These are phyloP conservation scores for Poeciliopsis prolifica DNA, from an alignment of 2,113 vertebrate genomes.

Conservation along the genomic window DNA sequence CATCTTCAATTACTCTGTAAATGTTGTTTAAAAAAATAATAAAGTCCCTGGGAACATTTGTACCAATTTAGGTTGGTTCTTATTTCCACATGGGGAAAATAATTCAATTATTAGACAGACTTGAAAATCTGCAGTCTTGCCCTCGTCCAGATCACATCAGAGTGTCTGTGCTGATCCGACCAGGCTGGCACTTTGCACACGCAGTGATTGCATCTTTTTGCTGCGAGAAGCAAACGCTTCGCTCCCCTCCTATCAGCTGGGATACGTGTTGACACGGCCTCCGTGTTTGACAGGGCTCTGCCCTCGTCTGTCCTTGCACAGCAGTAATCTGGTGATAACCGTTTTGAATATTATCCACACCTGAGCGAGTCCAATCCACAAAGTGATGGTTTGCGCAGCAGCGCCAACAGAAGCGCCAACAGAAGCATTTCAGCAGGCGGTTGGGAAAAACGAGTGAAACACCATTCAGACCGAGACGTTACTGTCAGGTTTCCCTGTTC, in stretches of 20 bases:
- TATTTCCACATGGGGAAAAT: too few species aligned
- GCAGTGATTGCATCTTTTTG: conserved; percentile 11
- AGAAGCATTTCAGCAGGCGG: conserved; percentile 8
- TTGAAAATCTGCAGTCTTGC: conserved; percentile 50
- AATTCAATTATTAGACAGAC: not conserved
- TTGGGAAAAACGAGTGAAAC: conserved; percentile 8
- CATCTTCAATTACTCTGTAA: too few species aligned
- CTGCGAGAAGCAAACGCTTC: conserved; percentile 2
- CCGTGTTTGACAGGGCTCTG: conserved; percentile 41
- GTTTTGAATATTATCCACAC: conserved; percentile 39
- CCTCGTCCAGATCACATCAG: conserved; percentile 14
- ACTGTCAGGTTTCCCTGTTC: not conserved
- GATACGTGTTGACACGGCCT: conserved; percentile 12
- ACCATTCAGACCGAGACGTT: not conserved
- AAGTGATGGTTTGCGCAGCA: conserved; percentile 7
- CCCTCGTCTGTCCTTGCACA: conserved; percentile 14
- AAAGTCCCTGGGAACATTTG: too few species aligned
- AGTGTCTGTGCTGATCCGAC: conserved; percentile 13
- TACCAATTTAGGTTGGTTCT: too few species aligned
- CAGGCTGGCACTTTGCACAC: not conserved
- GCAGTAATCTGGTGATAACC: conserved; percentile 30
- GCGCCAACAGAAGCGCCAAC: conserved; percentile 16
- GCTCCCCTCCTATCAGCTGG: conserved; percentile 30
- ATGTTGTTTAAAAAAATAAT: too few species aligned
- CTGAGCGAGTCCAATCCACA: conserved; percentile 18